Evolutionary conservation across 2,797 vertebrate species (phyloP).

Genomic region (Syncerus caffer): DNA sequence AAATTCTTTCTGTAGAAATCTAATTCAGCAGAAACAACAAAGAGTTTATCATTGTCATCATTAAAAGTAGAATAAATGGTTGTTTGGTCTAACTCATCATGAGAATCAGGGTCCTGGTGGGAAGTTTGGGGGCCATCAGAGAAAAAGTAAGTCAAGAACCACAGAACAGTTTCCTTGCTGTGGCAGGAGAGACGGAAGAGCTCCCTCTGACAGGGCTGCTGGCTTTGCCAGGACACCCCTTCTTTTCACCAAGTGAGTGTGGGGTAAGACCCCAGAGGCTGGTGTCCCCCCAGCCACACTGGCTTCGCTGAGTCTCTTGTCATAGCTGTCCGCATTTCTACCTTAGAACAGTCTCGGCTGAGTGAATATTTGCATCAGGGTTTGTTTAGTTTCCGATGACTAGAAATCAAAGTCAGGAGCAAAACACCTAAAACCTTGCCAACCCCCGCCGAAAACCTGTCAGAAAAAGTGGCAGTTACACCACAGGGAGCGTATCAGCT

Average conservation of each 20-base stretch:
- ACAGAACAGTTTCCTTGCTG: too few relatives aligned
- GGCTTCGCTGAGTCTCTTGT: neutral
- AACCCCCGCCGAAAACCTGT: neutral
- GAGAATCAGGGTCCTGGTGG: neutral
- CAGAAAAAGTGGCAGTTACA: neutral
- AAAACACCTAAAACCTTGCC: neutral
- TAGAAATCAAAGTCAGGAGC: neutral
- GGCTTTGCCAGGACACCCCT: neutral
- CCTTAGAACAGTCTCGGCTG: neutral
- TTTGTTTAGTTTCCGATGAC: neutral
- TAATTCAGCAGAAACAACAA: neutral
- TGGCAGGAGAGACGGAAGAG: neutral
- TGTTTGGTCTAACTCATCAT: neutral
- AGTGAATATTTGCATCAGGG: too few relatives aligned
- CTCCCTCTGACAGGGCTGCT: fast-evolving
- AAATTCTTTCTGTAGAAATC: neutral
- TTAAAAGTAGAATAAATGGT: neutral
- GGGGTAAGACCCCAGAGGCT: neutral
- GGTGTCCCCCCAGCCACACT: fast-evolving
- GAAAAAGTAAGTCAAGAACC: neutral
- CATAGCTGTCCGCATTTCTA: neutral
- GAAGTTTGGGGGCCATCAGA: neutral
- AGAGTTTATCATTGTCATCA: neutral
- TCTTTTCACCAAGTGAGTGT: neutral
- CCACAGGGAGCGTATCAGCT: neutral